Conservation (phyloP, 1,140 invertebrate species). For the Eurosta solidaginis region DNA sequence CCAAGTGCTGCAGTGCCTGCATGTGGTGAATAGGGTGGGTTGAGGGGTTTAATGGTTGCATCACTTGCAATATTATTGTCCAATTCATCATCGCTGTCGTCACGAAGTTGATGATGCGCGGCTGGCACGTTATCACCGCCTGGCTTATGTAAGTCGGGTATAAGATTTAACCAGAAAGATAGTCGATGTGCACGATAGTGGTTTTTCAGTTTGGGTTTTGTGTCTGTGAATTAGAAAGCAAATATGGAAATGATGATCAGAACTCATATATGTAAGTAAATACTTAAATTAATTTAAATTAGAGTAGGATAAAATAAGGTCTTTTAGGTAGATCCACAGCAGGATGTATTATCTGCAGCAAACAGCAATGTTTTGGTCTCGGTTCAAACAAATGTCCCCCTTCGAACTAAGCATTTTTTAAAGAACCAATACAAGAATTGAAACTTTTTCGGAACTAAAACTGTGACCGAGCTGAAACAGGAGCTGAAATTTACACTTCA, state of each 20-base stretch:
- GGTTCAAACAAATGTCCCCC: too few species aligned
- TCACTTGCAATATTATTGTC: conserved; percentile 63
- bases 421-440: not conserved
- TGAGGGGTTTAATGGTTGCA: conserved; percentile 63
- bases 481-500: too few species aligned
- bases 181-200: conserved; percentile 92
- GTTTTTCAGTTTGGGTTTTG: conserved; percentile 86
- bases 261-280: not conserved
- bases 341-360: too few species aligned
- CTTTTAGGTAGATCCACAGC: too few species aligned
- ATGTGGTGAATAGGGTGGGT: conserved; percentile 58
- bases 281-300: not conserved
- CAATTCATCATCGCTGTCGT: conserved; percentile 64
- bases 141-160: conserved; percentile 92
- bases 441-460: too few species aligned
- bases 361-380: too few species aligned
- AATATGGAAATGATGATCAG: not conserved
- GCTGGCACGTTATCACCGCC: conserved; percentile 82
- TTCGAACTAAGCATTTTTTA: too few species aligned
- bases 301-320: not conserved
- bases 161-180: conserved; percentile 95
- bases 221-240: conserved; percentile 65
- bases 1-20: conserved; percentile 58
- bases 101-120: conserved; percentile 83
- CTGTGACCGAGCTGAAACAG: too few species aligned